These are phyloP conservation scores for Aphrophora alni DNA, from an alignment of 2,888 invertebrate genomes.

Conservation along the genomic window DNA sequence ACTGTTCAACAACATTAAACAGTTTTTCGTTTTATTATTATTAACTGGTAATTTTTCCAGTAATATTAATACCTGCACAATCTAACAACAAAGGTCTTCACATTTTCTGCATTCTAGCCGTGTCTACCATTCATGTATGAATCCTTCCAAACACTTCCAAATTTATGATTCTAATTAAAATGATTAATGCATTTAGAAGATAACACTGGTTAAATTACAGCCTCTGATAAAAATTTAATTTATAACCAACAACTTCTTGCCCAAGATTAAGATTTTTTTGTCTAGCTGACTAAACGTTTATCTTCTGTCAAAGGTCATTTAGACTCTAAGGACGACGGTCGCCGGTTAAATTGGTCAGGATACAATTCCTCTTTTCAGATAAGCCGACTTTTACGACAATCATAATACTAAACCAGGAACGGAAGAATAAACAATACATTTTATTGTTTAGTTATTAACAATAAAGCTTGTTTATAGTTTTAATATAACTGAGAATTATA, in stretches of 20 bases:
- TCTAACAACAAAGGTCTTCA: no score
- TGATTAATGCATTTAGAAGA: background rate
- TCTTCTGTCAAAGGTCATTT: background rate
- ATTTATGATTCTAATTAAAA: background rate
- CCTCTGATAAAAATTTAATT: background rate
- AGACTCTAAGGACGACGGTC: background rate
- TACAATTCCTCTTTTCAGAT: background rate
- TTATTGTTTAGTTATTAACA: background rate
- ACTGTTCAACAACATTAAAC: no score
- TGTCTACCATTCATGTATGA: background rate
- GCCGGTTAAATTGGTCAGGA: background rate
- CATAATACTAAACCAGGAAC: background rate
- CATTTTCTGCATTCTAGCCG: background rate
- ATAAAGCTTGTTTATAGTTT: background rate
- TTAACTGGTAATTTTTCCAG: no score
- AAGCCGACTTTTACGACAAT: background rate
- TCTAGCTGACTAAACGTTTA: background rate
- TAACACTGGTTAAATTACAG: background rate
- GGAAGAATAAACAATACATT: background rate
- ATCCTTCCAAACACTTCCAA: background rate
- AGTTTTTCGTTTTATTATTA: no score
- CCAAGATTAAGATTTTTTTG: background rate
- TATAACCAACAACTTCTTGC: background rate
- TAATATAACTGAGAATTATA: background rate
- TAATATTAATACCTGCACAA: no score